Evolutionary conservation across 2,797 vertebrate species (phyloP), one percentile per base, ranked within the genome.

Genomic region (Scolopax rusticola): DNA sequence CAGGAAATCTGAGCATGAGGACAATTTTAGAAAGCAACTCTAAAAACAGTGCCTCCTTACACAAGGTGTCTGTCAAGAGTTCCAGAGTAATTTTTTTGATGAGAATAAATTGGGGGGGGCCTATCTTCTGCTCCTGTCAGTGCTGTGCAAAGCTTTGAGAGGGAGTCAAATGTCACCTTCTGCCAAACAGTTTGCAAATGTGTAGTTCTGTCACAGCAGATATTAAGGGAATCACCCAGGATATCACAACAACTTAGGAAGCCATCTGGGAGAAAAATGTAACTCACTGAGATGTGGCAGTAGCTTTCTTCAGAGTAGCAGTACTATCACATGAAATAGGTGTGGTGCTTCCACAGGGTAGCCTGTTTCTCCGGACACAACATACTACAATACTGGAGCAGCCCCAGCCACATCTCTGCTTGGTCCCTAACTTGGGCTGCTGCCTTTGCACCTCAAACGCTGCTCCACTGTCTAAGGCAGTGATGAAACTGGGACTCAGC

Each of bases 141-240:
- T 32, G 28, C 54, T 79, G 65, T 23, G 45, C 57, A 93, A 90
- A 74, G 36, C 63, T 94, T 68, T 38, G 56, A 50, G 63, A 94
- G 33, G 68, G 47, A 90, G 91, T 85, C 80, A 78, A 54, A 94
- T 63, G 79, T 87, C 89, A 73, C 87, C 65, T 87, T 88, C 92
- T 96, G 91, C 92, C 90, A 93, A 79, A 80, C 19, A 73, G 51
- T 81, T 90, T 54, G 69, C 65, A 78, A 92, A 81, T 19, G 67
- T 5, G 43, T 57, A 90, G 50, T 38, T 88, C 65, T 91, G 78
- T 89, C 84, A 74, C n/a, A 70, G 84, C 38, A 75, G 89, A 79
- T 83, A 93, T 71, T 90, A 93, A 93, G 67, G 80, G 85, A 95
- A 95, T 87, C 73, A 73, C 78, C 69, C 60, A 53, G 51, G 84